phyloP scores from a whole-genome alignment of 2,113 vertebrate species.

The chimpanzee (Pan troglodytes) region DNA sequence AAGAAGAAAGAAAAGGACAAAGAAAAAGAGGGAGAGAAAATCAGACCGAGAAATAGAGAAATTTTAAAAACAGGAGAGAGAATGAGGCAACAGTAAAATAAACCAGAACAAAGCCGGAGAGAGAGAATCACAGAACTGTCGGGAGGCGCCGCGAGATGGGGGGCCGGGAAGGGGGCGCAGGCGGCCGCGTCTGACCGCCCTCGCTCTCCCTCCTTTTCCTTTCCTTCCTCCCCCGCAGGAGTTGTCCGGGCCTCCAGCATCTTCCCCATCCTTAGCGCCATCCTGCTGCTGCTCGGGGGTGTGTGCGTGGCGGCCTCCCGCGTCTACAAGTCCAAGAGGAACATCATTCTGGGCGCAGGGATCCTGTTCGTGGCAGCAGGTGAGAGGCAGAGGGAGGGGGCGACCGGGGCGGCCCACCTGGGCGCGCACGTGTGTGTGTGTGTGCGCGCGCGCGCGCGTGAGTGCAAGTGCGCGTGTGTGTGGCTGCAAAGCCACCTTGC shows the following conservation, averaged over 20 bases:
- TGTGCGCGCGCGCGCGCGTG: too few species aligned
- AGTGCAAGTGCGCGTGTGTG: not conserved
- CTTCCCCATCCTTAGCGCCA: constrained; percentile 97
- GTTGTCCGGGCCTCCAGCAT: constrained; percentile 96
- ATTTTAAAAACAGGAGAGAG: not conserved
- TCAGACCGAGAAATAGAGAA: not conserved
- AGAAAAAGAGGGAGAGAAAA: not conserved
- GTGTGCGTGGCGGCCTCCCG: constrained; percentile 95
- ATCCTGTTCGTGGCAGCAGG: constrained; percentile 97
- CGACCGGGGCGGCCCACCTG: not conserved
- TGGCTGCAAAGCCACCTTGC: not conserved
- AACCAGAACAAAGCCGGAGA: not conserved
- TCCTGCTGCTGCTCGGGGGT: constrained; percentile 94
- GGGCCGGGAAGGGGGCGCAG: not conserved
- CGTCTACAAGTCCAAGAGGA: constrained; percentile 94
- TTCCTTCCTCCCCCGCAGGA: constrained; percentile 79
- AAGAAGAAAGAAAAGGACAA: not conserved
- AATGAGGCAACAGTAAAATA: not conserved
- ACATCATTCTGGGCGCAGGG: constrained; percentile 95
- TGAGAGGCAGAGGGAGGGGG: constrained; percentile 76
- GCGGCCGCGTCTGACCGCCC: not conserved
- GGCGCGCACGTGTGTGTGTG: not conserved
- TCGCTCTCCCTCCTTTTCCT: not conserved
- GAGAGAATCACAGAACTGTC: not conserved
- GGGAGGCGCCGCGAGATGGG: not conserved